Evolutionary conservation across 2,888 invertebrate genomes (phyloP).

Genomic region (Cistogaster globosa): DNA sequence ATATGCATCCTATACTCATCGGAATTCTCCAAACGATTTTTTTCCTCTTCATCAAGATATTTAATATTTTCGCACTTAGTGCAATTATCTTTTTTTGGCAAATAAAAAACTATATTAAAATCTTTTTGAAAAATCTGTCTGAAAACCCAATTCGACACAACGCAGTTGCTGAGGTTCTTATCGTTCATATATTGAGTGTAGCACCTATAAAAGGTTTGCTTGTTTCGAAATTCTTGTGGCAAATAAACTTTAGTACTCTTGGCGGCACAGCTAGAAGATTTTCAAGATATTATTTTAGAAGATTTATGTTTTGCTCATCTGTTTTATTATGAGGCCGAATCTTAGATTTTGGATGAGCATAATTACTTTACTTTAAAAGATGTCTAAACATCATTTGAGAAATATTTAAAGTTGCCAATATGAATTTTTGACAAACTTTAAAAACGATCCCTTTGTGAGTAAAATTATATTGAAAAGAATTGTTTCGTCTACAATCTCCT

Average conservation of each 20-base stretch:
- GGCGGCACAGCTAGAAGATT: conserved; percentile 47
- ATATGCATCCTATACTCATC: conserved; percentile 55
- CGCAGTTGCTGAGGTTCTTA: conserved; percentile 53
- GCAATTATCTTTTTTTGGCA: conserved; percentile 49
- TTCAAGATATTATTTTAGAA: conserved; percentile 49
- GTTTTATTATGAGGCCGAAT: conserved; percentile 37
- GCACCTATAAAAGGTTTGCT: conserved; percentile 44
- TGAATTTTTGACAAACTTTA: conserved; percentile 59
- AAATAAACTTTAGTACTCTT: conserved; percentile 44
- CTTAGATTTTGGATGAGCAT: conserved; percentile 44
- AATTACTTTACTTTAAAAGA: conserved; percentile 53
- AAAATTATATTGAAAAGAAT: conserved; percentile 44
- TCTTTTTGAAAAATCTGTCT: conserved; percentile 27
- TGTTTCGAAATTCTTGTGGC: conserved; percentile 37
- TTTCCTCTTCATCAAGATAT: conserved; percentile 57
- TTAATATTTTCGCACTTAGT: conserved; percentile 54
- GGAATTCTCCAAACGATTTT: conserved; percentile 53
- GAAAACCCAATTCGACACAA: conserved; percentile 53
- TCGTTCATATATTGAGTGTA: conserved; percentile 52
- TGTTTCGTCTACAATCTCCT: conserved; percentile 32
- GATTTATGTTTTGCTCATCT: conserved; percentile 38
- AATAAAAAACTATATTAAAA: conserved; percentile 40
- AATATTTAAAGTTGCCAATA: conserved; percentile 52
- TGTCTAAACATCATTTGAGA: conserved; percentile 46
- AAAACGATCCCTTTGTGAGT: conserved; percentile 50